Conservation (phyloP, 1,140 invertebrate genomes). For the Listronotus oregonensis region DNA sequence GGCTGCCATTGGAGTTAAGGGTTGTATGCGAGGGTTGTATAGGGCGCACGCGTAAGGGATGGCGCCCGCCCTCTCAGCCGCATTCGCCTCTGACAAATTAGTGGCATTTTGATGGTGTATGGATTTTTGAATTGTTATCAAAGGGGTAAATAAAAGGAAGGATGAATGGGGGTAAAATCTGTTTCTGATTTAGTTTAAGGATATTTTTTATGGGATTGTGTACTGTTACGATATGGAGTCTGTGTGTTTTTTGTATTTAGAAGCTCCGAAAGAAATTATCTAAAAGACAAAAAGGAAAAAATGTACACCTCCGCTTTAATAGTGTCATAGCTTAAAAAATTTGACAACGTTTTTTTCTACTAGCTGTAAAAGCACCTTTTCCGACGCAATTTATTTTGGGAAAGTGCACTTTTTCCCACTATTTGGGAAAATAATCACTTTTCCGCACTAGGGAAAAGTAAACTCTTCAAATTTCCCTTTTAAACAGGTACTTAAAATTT, state of each 20-base stretch:
- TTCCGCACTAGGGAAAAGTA: no score
- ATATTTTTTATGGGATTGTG: not conserved
- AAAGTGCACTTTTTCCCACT: no score
- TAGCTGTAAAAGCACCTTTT: no score
- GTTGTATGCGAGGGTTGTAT: conserved; percentile 36
- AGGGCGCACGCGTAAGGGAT: conserved; percentile 38
- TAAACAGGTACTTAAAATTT: no score
- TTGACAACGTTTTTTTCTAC: no score
- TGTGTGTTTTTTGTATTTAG: not conserved
- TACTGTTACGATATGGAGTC: not conserved
- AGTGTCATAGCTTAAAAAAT: no score
- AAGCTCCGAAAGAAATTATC: no score
- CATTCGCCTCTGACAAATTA: conserved; percentile 56
- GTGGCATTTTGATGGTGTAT: conserved; percentile 56
- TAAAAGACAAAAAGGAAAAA: no score
- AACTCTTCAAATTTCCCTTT: no score
- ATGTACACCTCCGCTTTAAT: no score
- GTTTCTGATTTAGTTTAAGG: conserved; percentile 11
- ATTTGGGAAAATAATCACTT: no score
- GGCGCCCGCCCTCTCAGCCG: conserved; percentile 50
- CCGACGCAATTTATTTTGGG: no score
- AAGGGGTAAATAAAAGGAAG: conserved; percentile 38
- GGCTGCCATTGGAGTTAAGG: conserved; percentile 50
- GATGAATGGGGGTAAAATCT: conserved; percentile 21
- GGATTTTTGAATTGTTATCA: conserved; percentile 55